Evolutionary conservation across 2,888 invertebrate genomes (phyloP).

Genomic region (Cinara cedri): DNA sequence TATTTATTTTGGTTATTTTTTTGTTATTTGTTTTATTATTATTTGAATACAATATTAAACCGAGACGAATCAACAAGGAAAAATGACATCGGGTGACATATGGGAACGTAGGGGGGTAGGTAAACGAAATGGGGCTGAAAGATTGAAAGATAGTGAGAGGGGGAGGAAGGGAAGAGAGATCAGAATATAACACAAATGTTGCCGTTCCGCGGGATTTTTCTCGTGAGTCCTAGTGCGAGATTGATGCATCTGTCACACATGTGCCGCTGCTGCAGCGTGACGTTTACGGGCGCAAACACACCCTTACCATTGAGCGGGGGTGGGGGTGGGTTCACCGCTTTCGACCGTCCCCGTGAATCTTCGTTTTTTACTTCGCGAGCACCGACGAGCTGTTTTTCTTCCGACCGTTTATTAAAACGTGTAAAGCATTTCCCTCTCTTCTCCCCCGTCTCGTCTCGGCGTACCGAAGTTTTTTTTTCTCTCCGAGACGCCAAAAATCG

Average conservation of each 20-base stretch:
- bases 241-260: conserved; percentile 52
- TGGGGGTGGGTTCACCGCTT: too few relatives aligned
- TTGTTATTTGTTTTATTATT: conserved; percentile 28
- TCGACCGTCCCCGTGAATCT: neutral
- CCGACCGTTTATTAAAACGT: conserved; percentile 40
- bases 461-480: neutral
- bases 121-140: too few relatives aligned
- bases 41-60: conserved; percentile 50
- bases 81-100: conserved; percentile 17
- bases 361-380: neutral
- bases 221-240: conserved; percentile 18
- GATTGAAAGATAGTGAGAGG: too few relatives aligned
- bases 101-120: neutral
- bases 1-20: neutral
- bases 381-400: too few relatives aligned
- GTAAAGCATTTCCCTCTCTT: conserved; percentile 10
- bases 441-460: neutral
- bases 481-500: neutral
- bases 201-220: conserved; percentile 28
- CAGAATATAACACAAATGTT: conserved; percentile 38
- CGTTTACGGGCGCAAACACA: neutral
- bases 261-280: neutral
- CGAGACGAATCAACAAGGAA: conserved; percentile 51
- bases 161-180: too few relatives aligned
- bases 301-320: too few relatives aligned